Conservation (phyloP, 2,113 vertebrate genomes). For the Psettodes erumei region DNA sequence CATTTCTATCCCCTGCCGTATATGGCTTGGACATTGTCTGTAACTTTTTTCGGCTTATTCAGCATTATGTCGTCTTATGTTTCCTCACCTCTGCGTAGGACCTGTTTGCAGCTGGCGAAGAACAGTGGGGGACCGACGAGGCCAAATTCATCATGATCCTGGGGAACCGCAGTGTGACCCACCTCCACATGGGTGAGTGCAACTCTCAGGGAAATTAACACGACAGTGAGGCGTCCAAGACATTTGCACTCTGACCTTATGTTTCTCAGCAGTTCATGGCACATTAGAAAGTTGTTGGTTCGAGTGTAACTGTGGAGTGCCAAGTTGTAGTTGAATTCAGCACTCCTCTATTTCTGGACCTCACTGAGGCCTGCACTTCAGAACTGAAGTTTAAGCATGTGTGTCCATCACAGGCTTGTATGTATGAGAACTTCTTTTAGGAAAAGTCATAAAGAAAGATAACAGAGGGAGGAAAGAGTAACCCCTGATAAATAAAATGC, state of each 20-base stretch:
- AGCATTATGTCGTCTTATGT: neutral
- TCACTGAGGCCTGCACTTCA: neutral
- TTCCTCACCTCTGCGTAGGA: constrained; percentile 78
- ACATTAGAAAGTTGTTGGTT: neutral
- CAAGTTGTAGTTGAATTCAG: neutral
- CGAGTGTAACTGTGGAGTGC: too few relatives aligned
- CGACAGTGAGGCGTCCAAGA: constrained; percentile 21
- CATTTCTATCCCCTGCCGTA: too few relatives aligned
- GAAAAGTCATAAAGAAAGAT: neutral
- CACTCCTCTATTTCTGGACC: neutral
- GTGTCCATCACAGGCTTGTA: neutral
- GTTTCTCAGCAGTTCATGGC: neutral
- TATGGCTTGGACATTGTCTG: neutral
- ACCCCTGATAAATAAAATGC: neutral
- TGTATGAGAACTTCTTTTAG: neutral
- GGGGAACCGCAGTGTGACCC: constrained; percentile 92
- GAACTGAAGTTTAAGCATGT: neutral
- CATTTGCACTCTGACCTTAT: constrained; percentile 6
- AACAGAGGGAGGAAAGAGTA: neutral
- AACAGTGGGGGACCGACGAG: constrained; percentile 96
- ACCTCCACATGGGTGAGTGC: constrained; percentile 90
- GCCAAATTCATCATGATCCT: constrained; percentile 96
- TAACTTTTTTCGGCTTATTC: neutral
- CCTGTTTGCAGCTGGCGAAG: constrained; percentile 91
- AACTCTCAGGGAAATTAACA: constrained; percentile 19